Conservation (phyloP, 2,797 vertebrate species). For the Notamacropus eugenii region DNA sequence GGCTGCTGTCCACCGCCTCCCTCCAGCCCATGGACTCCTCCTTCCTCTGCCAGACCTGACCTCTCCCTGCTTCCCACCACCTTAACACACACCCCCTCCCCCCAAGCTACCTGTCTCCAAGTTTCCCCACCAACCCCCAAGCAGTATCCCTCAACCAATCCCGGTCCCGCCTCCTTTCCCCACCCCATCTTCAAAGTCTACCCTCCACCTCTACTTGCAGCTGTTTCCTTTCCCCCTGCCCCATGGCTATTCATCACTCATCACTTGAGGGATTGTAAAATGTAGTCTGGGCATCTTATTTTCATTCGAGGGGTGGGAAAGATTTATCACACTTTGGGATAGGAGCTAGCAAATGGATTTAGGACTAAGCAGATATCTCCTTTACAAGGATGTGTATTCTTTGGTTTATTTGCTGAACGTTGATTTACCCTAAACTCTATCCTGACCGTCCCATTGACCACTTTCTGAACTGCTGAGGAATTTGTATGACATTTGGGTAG, state of each 20-base stretch:
- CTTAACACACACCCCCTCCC: no score
- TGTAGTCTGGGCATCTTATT: not conserved
- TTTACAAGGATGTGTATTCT: not conserved
- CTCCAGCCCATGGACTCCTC: no score
- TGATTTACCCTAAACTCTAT: not conserved
- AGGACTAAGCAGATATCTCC: not conserved
- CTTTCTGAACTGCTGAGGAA: not conserved
- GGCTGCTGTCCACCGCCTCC: fast-evolving
- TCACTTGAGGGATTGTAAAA: not conserved
- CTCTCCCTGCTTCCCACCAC: fast-evolving
- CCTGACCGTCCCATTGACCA: not conserved
- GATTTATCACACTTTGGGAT: not conserved
- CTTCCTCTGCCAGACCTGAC: not conserved
- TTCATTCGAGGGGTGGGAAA: not conserved
- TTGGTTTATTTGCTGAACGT: not conserved
- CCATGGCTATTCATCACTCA: not conserved
- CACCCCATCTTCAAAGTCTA: not conserved
- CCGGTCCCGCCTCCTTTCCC: not conserved
- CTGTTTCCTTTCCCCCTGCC: not conserved
- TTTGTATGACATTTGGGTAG: not conserved
- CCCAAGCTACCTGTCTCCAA: not conserved
- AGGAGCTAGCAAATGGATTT: not conserved
- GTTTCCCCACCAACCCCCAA: not conserved
- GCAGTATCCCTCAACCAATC: not conserved
- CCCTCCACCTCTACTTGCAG: not conserved